Base-by-base conservation (phyloP, 2,888 invertebrate genomes). In the Bombylius discolor region DNA sequence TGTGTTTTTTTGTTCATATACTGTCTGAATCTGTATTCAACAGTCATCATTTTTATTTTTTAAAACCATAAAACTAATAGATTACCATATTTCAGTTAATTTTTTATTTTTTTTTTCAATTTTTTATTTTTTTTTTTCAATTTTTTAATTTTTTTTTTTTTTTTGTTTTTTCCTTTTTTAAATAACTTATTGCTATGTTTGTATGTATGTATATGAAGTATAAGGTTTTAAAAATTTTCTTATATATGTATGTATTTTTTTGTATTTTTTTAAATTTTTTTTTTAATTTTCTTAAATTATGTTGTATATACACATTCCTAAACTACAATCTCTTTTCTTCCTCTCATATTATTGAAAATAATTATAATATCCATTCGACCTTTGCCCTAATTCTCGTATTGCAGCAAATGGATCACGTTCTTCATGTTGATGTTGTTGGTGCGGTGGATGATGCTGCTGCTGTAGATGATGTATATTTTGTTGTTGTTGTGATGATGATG, bases 331-430 rank as follows among this genome's bases (percentile, higher is more conserved):
- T 23, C 23, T 23, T 23, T 23, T 23, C 23, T 23, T 23, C 23
- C 23, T 23, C 23, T 23, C 33, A 34, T 47, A 12, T 69, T 68
- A 79, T 65, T 78, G 78, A 72, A 80, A 80, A 71, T 79, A 79
- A 67, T 79, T 78, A 67, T 79, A 79, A 63, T 78, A 76, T 60
- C 79, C 77, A 60, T 74, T 69, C 60, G 72, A 70, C 64, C 74
- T 71, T 66, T 76, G 76, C 42, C 77, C 77, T 56, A 77, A 65
- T 58, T 77, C 77, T 52, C 77, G 68, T 61, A 77, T 73, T 59
- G 76, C 74, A 50, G 76, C 73, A 66, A 77, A 76, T 14, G 76
- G 77, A 68, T 73, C 78, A 63, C 71, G 72, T 53, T 75, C 74
- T 13, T 70, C 65, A 57, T 62, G 63, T 53, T 60, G 59, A 48